A percentile compares a stretch with the other conserved stretches of the same genome.
Conservation (phyloP, 2,888 invertebrate species). For the Chloroclysta siterata region DNA sequence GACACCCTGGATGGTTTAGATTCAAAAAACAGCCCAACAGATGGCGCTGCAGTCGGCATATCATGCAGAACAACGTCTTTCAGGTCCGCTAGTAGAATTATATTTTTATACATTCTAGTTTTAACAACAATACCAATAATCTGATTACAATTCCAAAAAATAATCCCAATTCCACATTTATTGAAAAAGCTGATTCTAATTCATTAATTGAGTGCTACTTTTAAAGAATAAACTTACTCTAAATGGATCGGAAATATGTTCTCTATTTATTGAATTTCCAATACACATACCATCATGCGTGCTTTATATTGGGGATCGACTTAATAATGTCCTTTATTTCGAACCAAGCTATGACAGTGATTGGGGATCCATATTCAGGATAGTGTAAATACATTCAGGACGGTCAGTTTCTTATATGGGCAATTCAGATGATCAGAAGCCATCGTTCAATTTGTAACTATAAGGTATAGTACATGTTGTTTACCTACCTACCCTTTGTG, state of each 20-base stretch:
- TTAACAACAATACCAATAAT: too few relatives aligned
- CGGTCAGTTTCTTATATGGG: not conserved
- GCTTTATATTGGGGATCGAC: not conserved
- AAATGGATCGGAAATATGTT: not conserved
- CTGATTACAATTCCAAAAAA: too few relatives aligned
- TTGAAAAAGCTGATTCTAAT: too few relatives aligned
- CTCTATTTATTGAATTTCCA: not conserved
- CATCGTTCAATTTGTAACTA: not conserved
- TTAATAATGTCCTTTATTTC: not conserved
- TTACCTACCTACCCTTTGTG: not conserved
- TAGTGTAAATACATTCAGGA: not conserved
- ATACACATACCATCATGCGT: not conserved
- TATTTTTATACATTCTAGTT: too few relatives aligned
- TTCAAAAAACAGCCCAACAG: too few relatives aligned
- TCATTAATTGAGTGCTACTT: too few relatives aligned
- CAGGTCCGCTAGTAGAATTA: too few relatives aligned
- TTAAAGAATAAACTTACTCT: not conserved
- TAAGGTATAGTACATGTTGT: not conserved
- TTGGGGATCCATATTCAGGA: not conserved
- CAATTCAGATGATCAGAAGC: not conserved
- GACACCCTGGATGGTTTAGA: too few relatives aligned
- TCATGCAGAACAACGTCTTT: too few relatives aligned
- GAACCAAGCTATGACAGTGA: not conserved
- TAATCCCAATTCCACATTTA: too few relatives aligned
- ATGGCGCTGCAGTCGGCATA: too few relatives aligned